Evolutionary conservation across 2,888 invertebrate species (phyloP).

Genomic region (Siphlonurus alternatus): DNA sequence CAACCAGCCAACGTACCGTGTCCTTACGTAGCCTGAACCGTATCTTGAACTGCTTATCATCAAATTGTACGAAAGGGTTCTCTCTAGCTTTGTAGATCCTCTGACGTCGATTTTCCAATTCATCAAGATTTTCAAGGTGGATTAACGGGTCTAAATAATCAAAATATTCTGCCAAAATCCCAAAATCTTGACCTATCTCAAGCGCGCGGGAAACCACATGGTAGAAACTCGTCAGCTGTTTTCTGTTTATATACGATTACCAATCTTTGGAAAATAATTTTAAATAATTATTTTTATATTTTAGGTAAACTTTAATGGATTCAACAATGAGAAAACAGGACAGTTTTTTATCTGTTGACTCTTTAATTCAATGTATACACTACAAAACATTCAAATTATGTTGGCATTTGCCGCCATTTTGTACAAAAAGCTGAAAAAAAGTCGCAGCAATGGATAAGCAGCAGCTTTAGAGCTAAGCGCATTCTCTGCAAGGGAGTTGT

Average conservation of each 20-base stretch:
- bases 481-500: not conserved
- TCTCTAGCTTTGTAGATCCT: not conserved
- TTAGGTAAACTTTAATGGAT: too few relatives aligned
- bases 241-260: too few relatives aligned
- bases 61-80: not conserved
- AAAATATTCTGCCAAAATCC: not conserved
- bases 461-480: not conserved
- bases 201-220: too few relatives aligned
- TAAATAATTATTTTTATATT: too few relatives aligned
- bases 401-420: not conserved
- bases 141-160: not conserved
- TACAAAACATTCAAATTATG: too few relatives aligned
- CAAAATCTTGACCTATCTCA: not conserved
- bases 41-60: not conserved
- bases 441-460: not conserved
- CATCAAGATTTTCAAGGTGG: not conserved
- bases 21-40: not conserved
- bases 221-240: not conserved
- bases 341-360: not conserved
- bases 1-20: not conserved
- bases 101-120: not conserved
- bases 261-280: too few relatives aligned
- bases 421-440: not conserved
- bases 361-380: not conserved
- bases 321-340: not conserved